A percentile compares a stretch with the other conserved stretches of the same genome.
These are phyloP conservation scores for Standfussiana lucernea DNA, from an alignment of 2,888 invertebrate species.

Conservation along the genomic window DNA sequence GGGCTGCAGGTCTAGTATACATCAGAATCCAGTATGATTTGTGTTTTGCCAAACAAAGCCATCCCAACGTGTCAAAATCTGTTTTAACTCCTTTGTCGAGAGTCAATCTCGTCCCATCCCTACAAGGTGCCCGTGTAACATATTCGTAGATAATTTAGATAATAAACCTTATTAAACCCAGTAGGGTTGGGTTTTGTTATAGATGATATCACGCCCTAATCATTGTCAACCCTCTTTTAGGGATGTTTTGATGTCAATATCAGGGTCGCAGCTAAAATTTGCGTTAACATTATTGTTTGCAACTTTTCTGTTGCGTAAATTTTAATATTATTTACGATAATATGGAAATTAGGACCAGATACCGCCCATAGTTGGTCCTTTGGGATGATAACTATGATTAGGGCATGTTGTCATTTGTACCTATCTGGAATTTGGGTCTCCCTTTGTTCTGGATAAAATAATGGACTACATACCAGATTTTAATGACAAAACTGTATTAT, in stretches of 20 bases:
- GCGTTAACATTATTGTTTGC: constrained; percentile 47
- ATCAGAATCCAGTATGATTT: background rate
- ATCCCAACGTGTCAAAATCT: background rate
- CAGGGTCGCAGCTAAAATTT: constrained; percentile 52
- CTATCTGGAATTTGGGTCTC: constrained; percentile 11
- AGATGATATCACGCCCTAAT: constrained; percentile 73
- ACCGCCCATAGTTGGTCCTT: constrained; percentile 31
- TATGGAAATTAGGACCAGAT: constrained; percentile 34
- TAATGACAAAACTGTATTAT: background rate
- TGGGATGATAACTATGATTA: constrained; percentile 10
- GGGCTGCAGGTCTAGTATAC: background rate
- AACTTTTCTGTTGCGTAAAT: constrained; percentile 55
- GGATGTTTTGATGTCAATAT: constrained; percentile 69
- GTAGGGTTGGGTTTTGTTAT: constrained; percentile 68
- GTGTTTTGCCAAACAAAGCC: background rate
- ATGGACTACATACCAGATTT: background rate
- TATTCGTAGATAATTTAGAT: constrained; percentile 76
- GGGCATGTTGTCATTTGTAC: background rate
- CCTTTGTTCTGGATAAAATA: constrained; percentile 1
- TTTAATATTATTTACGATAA: constrained; percentile 48
- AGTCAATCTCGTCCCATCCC: constrained; percentile 50
- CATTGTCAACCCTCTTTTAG: constrained; percentile 65
- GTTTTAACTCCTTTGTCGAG: background rate
- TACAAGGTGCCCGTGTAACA: constrained; percentile 60
- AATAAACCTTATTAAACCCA: constrained; percentile 71